These are phyloP conservation scores for Penaeus japonicus DNA, from an alignment of 1,140 invertebrate species.

Conservation along the genomic window DNA sequence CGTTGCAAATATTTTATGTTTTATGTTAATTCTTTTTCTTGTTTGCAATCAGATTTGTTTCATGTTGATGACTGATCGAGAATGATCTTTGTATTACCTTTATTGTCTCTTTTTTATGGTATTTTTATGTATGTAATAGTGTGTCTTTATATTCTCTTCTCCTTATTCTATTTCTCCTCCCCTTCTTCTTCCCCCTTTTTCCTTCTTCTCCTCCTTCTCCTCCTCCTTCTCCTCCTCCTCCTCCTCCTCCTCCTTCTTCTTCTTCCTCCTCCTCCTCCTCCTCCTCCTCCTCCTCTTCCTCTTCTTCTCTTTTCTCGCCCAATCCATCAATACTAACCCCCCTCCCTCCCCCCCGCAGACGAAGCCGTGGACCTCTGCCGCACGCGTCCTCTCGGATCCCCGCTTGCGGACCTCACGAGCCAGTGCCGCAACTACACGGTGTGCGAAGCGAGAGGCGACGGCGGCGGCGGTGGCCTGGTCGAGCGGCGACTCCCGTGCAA, in stretches of 20 bases:
- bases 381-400: constrained; percentile 32
- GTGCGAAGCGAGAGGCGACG: constrained; percentile 25
- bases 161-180: too few species aligned
- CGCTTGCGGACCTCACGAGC: constrained; percentile 37
- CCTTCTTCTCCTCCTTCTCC: too few species aligned
- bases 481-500: constrained; percentile 37
- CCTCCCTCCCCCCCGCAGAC: background rate
- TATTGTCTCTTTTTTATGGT: too few species aligned
- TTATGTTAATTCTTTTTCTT: too few species aligned
- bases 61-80: too few species aligned
- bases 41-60: too few species aligned
- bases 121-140: too few species aligned
- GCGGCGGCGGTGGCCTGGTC: background rate
- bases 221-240: too few species aligned
- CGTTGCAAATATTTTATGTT: too few species aligned
- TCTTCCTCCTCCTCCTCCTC: constrained; percentile 25
- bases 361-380: constrained; percentile 37
- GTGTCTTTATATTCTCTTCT: too few species aligned
- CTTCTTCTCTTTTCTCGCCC: background rate
- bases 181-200: too few species aligned
- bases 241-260: constrained; percentile 10
- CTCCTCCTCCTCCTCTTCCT: background rate
- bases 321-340: background rate
- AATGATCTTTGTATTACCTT: too few species aligned
- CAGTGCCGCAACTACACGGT: constrained; percentile 31